Evolutionary conservation across 2,888 invertebrate genomes (phyloP).

Genomic region (Drosophila atripex): DNA sequence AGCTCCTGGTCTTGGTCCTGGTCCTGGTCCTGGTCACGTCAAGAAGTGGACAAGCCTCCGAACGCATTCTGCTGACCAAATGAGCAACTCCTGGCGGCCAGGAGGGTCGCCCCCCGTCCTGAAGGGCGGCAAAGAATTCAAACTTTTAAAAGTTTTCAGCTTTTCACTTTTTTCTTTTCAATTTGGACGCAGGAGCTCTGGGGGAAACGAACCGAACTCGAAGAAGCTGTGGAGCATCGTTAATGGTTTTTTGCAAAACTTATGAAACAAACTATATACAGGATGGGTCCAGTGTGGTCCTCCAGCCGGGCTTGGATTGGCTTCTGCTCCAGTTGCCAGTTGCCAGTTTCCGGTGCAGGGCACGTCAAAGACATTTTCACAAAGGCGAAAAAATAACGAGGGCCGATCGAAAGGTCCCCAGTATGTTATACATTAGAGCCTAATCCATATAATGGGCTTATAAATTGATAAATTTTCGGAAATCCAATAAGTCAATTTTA

Average conservation of each 20-base stretch:
- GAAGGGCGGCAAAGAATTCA: constrained; percentile 46
- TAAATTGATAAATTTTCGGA: background rate
- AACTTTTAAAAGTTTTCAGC: constrained; percentile 77
- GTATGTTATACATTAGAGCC: background rate
- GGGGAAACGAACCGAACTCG: constrained; percentile 45
- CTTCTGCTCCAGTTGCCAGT: constrained; percentile 35
- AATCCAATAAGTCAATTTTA: background rate
- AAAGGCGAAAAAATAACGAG: background rate
- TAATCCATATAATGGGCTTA: background rate
- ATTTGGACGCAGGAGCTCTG: constrained; percentile 53
- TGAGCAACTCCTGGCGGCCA: constrained; percentile 58
- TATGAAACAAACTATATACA: constrained; percentile 69
- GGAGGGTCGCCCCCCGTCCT: constrained; percentile 31
- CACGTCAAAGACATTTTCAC: constrained; percentile 59
- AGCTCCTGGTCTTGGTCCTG: constrained; percentile 4
- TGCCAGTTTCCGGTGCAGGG: constrained; percentile 40
- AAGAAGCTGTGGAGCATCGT: constrained; percentile 68
- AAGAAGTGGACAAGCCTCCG: constrained; percentile 62
- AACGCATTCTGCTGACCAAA: constrained; percentile 62
- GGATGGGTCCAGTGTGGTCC: constrained; percentile 13
- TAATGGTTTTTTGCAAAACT: constrained; percentile 72
- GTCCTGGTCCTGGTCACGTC: constrained; percentile 61
- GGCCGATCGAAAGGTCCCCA: background rate
- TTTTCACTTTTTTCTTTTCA: constrained; percentile 74
- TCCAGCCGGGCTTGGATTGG: constrained; percentile 20